Percentiles rank a stretch among this genome's conserved stretches.
These are phyloP conservation scores for Sphecodes monilicornis DNA, from an alignment of 2,888 invertebrate species.

Conservation along the genomic window DNA sequence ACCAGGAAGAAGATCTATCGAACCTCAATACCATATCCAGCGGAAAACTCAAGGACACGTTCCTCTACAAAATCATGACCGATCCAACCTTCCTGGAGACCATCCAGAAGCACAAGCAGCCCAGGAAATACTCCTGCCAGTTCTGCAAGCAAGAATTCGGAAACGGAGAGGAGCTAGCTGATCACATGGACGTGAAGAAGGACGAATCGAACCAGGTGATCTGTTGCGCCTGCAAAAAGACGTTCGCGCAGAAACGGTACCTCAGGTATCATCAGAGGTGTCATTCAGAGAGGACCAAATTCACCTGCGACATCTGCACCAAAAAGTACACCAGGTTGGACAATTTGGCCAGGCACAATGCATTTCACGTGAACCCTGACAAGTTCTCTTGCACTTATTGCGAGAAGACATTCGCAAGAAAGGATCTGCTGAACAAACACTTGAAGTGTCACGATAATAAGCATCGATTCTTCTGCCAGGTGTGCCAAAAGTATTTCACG, in stretches of 20 bases:
- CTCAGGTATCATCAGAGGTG: conserved; percentile 80
- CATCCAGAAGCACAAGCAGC: conserved; percentile 56
- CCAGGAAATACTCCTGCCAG: conserved; percentile 67
- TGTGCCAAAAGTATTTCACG: conserved; percentile 79
- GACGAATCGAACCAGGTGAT: conserved; percentile 74
- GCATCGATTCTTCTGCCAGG: conserved; percentile 75
- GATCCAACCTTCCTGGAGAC: conserved; percentile 77
- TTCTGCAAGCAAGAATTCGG: conserved; percentile 78
- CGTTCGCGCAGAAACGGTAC: conserved; percentile 80
- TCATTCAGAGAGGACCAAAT: conserved; percentile 79
- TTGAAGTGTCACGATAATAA: conserved; percentile 80
- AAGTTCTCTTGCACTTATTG: conserved; percentile 80
- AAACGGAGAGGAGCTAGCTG: conserved; percentile 70
- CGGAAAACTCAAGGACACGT: conserved; percentile 75
- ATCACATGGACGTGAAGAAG: conserved; percentile 74
- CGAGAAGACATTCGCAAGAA: conserved; percentile 79
- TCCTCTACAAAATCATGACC: conserved; percentile 81
- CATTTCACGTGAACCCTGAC: conserved; percentile 80
- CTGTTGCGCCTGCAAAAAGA: conserved; percentile 81
- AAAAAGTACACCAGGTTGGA: conserved; percentile 80
- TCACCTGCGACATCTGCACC: conserved; percentile 79
- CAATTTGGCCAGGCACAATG: conserved; percentile 80
- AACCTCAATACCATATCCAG: conserved; percentile 17
- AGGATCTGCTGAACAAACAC: conserved; percentile 81
- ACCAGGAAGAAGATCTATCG: conserved; percentile 22